Conservation (phyloP, 2,113 vertebrate species). For the Bufo gargarizans region DNA sequence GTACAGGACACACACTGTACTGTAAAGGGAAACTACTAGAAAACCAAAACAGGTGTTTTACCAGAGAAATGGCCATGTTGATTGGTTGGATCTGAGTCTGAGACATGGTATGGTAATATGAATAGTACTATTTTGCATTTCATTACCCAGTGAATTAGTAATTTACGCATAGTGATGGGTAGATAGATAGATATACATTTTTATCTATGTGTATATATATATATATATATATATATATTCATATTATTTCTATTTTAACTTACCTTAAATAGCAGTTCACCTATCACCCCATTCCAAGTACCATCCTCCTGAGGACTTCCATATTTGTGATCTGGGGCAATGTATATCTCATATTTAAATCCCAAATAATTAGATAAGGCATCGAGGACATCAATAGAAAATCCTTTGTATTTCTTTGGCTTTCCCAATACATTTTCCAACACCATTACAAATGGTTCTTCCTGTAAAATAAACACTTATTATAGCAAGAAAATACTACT, state of each 20-base stretch:
- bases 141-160: not conserved
- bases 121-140: not conserved
- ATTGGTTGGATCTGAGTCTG: too few relatives aligned
- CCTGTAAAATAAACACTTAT: conserved; percentile 72
- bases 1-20: too few relatives aligned
- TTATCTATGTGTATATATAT: not conserved
- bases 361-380: conserved; percentile 94
- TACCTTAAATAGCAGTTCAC: conserved; percentile 96
- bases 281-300: conserved; percentile 95
- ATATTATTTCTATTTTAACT: conserved; percentile 60
- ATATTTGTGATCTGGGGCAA: conserved; percentile 95
- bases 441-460: conserved; percentile 99
- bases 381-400: conserved; percentile 95
- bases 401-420: conserved; percentile 97
- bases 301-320: conserved; percentile 92
- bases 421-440: conserved; percentile 98
- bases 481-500: too few relatives aligned
- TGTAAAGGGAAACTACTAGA: too few relatives aligned
- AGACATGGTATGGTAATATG: too few relatives aligned
- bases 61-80: too few relatives aligned
- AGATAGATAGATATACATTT: too few relatives aligned
- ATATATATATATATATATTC: not conserved
- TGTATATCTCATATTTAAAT: conserved; percentile 97
- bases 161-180: not conserved
- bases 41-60: too few relatives aligned